Evolutionary conservation across 1,140 invertebrate genomes (phyloP).

Genomic region (Drosophila varians): DNA sequence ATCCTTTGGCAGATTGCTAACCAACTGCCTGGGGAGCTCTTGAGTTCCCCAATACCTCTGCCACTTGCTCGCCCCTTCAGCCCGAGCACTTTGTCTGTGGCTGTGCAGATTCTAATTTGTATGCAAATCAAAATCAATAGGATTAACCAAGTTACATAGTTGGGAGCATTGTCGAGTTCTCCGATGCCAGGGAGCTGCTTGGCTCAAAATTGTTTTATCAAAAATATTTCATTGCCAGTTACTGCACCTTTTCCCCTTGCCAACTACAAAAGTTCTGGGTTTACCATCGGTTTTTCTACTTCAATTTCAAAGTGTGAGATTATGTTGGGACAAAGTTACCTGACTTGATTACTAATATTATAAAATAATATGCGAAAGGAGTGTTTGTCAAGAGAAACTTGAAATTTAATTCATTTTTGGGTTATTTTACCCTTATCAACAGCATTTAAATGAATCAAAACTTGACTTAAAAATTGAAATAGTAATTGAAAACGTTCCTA

Average conservation of each 20-base stretch:
- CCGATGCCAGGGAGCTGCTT: constrained; percentile 32
- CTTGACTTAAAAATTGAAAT: no score
- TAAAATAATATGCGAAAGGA: background rate
- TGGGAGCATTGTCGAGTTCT: constrained; percentile 44
- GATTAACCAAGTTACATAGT: constrained; percentile 76
- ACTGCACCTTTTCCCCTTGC: background rate
- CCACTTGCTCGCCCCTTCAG: background rate
- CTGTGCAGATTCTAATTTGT: constrained; percentile 71
- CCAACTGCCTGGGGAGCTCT: constrained; percentile 23
- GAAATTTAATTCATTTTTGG: no score
- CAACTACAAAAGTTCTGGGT: constrained; percentile 37
- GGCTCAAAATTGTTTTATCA: constrained; percentile 69
- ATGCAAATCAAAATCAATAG: constrained; percentile 82
- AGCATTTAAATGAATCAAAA: no score
- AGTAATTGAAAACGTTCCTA: no score
- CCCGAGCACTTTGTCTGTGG: constrained; percentile 1
- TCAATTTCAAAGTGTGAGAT: constrained; percentile 57
- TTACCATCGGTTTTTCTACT: constrained; percentile 62
- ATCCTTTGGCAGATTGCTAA: constrained; percentile 66
- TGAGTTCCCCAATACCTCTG: background rate
- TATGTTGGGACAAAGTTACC: constrained; percentile 43
- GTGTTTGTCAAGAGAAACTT: background rate
- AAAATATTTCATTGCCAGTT: constrained; percentile 61
- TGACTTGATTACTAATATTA: constrained; percentile 32
- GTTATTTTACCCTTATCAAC: no score